These are phyloP conservation scores for Amblyraja radiata DNA, from an alignment of 2,797 vertebrate genomes.

Conservation along the genomic window DNA sequence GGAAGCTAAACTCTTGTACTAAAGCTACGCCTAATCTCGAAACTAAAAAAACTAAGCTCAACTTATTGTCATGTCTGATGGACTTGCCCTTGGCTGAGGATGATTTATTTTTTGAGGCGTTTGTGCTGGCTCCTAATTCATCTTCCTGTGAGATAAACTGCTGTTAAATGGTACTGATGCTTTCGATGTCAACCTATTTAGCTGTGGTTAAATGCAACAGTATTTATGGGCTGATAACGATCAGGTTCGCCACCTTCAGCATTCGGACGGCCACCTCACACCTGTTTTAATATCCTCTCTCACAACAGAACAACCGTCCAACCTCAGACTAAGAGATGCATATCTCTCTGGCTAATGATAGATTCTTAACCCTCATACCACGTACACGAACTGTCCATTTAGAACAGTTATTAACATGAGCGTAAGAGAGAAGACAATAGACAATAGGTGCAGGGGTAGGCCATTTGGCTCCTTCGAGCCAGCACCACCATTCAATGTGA, in stretches of 20 bases:
- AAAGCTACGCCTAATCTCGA: background rate
- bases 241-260: background rate
- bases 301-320: background rate
- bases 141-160: conserved; percentile 21
- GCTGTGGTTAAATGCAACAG: background rate
- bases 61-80: background rate
- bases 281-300: conserved; percentile 30
- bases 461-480: too few species aligned
- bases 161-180: background rate
- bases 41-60: too few species aligned
- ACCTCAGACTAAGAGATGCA: background rate
- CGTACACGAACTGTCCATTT: background rate
- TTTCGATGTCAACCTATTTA: background rate
- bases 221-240: background rate
- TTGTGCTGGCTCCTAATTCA: background rate
- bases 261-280: background rate
- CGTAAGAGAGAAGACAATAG: too few species aligned
- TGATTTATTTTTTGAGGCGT: background rate
- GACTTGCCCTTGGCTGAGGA: background rate
- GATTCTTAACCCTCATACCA: background rate
- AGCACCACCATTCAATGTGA: too few species aligned
- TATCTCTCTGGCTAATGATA: background rate
- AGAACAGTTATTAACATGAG: background rate
- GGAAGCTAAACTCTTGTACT: background rate
- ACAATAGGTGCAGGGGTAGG: too few species aligned